A percentile compares a stretch with the other conserved stretches of the same genome.
These are phyloP conservation scores for Seladonia tumulorum DNA, from an alignment of 2,888 invertebrate genomes.

Conservation along the genomic window DNA sequence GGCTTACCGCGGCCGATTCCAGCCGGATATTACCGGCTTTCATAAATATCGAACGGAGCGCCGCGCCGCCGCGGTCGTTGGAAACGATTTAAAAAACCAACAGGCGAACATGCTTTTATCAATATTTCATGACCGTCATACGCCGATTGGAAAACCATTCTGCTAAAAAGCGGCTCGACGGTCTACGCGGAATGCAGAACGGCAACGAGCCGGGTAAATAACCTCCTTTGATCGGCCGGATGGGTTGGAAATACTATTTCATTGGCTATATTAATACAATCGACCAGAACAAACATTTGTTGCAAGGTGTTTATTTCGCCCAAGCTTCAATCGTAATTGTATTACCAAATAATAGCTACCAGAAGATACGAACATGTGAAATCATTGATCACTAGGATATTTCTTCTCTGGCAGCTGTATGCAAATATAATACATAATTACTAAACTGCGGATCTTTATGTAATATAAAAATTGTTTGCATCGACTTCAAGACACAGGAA, in stretches of 20 bases:
- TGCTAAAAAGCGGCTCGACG: not conserved
- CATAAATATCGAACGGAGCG: constrained; percentile 57
- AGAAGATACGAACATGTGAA: not conserved
- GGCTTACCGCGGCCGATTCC: constrained; percentile 28
- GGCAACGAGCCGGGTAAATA: not conserved
- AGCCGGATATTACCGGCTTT: constrained; percentile 54
- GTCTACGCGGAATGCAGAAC: not conserved
- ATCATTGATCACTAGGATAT: not conserved
- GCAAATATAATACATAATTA: not conserved
- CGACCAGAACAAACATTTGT: not conserved
- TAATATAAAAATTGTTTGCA: too few species aligned
- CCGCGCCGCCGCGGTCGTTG: constrained; percentile 10
- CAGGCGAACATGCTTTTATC: constrained; percentile 30
- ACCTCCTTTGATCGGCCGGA: not conserved
- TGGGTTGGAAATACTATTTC: not conserved
- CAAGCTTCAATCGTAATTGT: not conserved
- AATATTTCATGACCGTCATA: constrained; percentile 39
- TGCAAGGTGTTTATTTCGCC: not conserved
- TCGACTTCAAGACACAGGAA: too few species aligned
- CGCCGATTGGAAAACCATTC: constrained; percentile 9
- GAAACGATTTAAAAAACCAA: constrained; percentile 32
- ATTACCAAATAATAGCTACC: not conserved
- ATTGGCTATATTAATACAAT: not conserved
- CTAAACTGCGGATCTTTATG: too few species aligned
- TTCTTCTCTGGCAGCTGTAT: not conserved